phyloP scores from a whole-genome alignment of 2,888 invertebrate genomes.

The Nezara viridula region DNA sequence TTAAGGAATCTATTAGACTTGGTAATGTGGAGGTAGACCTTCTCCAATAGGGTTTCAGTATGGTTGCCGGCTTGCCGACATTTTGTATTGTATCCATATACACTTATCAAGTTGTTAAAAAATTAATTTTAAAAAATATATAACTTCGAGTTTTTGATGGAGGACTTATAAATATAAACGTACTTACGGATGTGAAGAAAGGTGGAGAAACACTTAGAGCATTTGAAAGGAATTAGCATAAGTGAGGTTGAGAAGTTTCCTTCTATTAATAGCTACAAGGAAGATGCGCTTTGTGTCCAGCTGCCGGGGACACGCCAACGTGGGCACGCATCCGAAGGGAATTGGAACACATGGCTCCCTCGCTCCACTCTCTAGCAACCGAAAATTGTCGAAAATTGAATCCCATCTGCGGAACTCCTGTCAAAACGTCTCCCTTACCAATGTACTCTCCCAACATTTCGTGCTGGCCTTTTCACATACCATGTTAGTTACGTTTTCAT shows the following conservation, averaged over 20 bases:
- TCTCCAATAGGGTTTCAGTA: neutral
- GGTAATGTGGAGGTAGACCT: constrained; percentile 30
- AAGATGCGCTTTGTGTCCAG: constrained; percentile 48
- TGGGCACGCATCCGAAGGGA: constrained; percentile 45
- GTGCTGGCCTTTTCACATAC: neutral
- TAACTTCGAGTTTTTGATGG: neutral
- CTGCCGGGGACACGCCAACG: constrained; percentile 48
- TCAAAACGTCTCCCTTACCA: neutral
- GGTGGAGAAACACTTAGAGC: constrained; percentile 12
- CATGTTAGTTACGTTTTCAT: neutral
- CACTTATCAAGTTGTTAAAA: neutral
- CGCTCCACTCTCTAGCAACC: neutral
- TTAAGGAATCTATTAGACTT: constrained; percentile 44
- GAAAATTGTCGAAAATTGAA: constrained; percentile 39
- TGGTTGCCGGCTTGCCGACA: neutral
- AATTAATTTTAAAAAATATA: neutral
- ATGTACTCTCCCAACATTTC: neutral
- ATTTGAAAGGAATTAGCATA: constrained; percentile 27
- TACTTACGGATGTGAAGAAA: neutral
- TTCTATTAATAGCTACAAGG: constrained; percentile 40
- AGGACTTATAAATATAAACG: neutral
- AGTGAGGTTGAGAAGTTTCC: constrained; percentile 33
- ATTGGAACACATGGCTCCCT: constrained; percentile 44
- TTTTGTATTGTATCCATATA: neutral
- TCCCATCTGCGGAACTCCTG: neutral